phyloP scores from a whole-genome alignment of 2,888 invertebrate genomes.

The Hyles lineata region DNA sequence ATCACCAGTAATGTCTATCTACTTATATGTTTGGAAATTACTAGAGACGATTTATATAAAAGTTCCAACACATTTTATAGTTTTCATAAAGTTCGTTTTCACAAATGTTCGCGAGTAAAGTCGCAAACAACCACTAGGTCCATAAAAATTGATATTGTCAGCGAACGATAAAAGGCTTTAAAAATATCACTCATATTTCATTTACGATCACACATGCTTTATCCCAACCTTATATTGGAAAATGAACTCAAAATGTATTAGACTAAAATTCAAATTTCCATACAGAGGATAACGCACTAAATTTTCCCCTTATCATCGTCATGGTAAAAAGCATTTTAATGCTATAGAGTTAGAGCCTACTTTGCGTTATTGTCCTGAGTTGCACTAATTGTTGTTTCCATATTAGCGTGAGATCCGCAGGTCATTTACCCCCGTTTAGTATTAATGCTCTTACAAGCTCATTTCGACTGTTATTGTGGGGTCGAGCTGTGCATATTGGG shows the following conservation, averaged over 20 bases:
- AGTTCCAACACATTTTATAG: background rate
- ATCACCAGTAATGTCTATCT: no score
- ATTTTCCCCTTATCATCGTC: background rate
- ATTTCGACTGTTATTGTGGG: slow-evolving; percentile 22
- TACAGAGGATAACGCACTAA: background rate
- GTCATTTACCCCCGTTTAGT: slow-evolving; percentile 57
- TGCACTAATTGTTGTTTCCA: slow-evolving; percentile 57
- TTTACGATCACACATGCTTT: slow-evolving; percentile 4
- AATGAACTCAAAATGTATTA: background rate
- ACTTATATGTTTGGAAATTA: background rate
- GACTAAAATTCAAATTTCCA: slow-evolving; percentile 1
- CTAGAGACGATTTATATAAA: background rate
- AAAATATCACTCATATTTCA: slow-evolving; percentile 23
- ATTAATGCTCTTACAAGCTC: slow-evolving; percentile 39
- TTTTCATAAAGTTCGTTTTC: slow-evolving; percentile 8
- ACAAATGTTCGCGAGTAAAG: background rate
- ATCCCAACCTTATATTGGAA: background rate
- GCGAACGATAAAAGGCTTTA: slow-evolving; percentile 18
- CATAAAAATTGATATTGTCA: slow-evolving; percentile 23
- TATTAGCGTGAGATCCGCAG: slow-evolving; percentile 55
- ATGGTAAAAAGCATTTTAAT: background rate
- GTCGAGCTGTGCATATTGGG: background rate
- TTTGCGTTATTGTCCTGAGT: slow-evolving; percentile 35
- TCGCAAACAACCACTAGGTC: slow-evolving; percentile 6
- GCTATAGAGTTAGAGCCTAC: background rate